Conservation (phyloP, 2,797 vertebrate genomes). For the Pelodytes ibericus region DNA sequence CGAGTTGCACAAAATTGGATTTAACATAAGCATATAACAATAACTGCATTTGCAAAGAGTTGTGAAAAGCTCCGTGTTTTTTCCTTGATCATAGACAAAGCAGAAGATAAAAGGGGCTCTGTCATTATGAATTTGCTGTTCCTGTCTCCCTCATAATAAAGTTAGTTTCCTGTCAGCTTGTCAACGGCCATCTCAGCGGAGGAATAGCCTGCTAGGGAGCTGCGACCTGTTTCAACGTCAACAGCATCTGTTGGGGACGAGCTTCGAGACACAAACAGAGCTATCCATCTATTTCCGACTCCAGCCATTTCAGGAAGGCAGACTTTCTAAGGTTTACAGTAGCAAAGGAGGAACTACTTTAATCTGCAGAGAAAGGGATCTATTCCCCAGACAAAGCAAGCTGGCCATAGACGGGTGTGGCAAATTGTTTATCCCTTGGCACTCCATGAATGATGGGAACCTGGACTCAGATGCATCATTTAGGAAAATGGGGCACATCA, state of each 20-base stretch:
- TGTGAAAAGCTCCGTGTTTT: slow-evolving; percentile 58
- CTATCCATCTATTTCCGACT: slow-evolving; percentile 67
- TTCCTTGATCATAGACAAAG: slow-evolving; percentile 32
- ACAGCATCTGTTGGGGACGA: slow-evolving; percentile 63
- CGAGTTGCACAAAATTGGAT: background rate
- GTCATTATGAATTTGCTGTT: slow-evolving; percentile 42
- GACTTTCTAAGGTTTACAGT: slow-evolving; percentile 67
- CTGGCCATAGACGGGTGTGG: slow-evolving; percentile 67
- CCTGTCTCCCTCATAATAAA: slow-evolving; percentile 28
- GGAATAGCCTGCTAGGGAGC: slow-evolving; percentile 35
- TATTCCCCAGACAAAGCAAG: slow-evolving; percentile 69
- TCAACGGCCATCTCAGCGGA: slow-evolving; percentile 24
- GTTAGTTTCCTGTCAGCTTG: slow-evolving; percentile 47
- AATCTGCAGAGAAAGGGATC: slow-evolving; percentile 63
- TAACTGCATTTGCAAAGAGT: background rate
- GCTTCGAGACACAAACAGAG: slow-evolving; percentile 67
- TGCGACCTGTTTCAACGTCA: slow-evolving; percentile 49
- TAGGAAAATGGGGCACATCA: slow-evolving; percentile 70
- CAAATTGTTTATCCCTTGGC: slow-evolving; percentile 79
- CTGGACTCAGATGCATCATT: slow-evolving; percentile 67
- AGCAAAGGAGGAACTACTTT: slow-evolving; percentile 67
- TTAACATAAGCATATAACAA: background rate
- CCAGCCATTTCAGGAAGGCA: slow-evolving; percentile 64
- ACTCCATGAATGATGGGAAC: slow-evolving; percentile 77
- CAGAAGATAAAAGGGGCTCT: slow-evolving; percentile 45